Evolutionary conservation across 2,113 vertebrate genomes (phyloP), one percentile per base, ranked within the genome.

Genomic region (Zosterops hypoxanthus): DNA sequence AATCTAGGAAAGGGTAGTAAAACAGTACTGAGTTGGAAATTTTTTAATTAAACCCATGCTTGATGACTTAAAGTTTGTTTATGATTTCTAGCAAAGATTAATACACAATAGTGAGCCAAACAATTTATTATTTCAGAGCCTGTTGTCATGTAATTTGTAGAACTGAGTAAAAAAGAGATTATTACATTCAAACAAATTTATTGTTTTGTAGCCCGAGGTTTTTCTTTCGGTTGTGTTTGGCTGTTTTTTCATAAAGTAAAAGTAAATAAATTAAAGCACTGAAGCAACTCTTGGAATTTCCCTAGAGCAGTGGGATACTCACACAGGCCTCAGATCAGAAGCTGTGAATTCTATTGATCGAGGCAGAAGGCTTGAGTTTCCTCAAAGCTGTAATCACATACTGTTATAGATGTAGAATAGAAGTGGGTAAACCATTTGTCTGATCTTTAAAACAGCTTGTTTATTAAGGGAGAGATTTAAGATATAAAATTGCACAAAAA

Each of bases 11-110:
- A 72, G 70, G 47, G 47, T 22, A 73, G 60, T 97, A 97, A 96
- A 96, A 96, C 44, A 87, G 26, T 66, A 81, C 17, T 20, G 25
- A 89, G 72, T 76, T 95, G 73, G 60, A 96, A 92, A 41, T 90
- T 96, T 90, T 86, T 86, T 93, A 97, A 97, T 98, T 97, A 97
- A 97, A 96, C 25, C 60, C 28, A 47, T 6, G 36, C 66, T 92
- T 86, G 59, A 82, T 90, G 82, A 66, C 73, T 82, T 91, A 84
- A 95, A 76, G 82, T 94, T 93, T 36, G 8, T 95, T 97, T 96
- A 73, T 31, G 73, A 95, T 88, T 87, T 87, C 69, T n/a, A 81
- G 84, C 69, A 59, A 96, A 98, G 95, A 96, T 97, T 95, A 96
- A 97, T 96, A 82, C 83, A 81, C 64, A 85, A 92, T 63, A 94